Evolutionary conservation across 2,113 vertebrate genomes (phyloP), one percentile per base, ranked within the genome.

Genomic region (Lipophrys pholis): DNA sequence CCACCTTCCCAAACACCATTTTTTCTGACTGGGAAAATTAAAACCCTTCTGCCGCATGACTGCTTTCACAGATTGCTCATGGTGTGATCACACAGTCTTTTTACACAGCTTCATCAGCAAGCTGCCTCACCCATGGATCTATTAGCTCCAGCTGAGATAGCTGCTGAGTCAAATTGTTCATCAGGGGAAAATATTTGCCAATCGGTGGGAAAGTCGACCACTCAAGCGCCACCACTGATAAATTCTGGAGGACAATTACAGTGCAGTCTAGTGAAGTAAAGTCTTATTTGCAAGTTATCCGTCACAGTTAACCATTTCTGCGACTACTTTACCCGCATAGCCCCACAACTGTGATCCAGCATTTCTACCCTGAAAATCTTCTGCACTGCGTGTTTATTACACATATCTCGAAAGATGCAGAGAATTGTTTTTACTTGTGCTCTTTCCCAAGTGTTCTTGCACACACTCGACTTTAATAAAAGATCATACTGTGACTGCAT

Each of bases 51-150:
- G 36, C 50, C 12, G 30, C 15, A n/a, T 14, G 16, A 9, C 14
- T 48, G 42, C 30, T 48, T 46, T 53, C 15, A 46, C 57, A 54
- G 15, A 30, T 45, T 53, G 40, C 49, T 39, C 9, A 2, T 35
- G 50, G 42, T 48, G 62, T n/a, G 50, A 78, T 66, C 51, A 16
- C 56, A 68, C 57, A 21, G n/a, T 55, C 43, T 8, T 30, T 14
- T 12, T 48, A 30, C 43, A 39, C 49, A 52, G 39, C 49, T 16
- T 59, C 54, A 59, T 58, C 53, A 59, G 62, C 62, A 52, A 16
- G 48, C 55, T 40, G 72, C 15, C 30, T 67, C 56, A 42, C 41
- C 2, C 0, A 40, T 15, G 17, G 48, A 14, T 46, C 30, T 50
- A 4, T 61, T 40, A 60, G 30, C 48, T 53, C 5, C 7, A 11